Evolutionary conservation across 64 coral and sea anemone genomes (phyloP), one percentile per base, ranked within the genome.

Genomic region (Astreopora myriophthalma): DNA sequence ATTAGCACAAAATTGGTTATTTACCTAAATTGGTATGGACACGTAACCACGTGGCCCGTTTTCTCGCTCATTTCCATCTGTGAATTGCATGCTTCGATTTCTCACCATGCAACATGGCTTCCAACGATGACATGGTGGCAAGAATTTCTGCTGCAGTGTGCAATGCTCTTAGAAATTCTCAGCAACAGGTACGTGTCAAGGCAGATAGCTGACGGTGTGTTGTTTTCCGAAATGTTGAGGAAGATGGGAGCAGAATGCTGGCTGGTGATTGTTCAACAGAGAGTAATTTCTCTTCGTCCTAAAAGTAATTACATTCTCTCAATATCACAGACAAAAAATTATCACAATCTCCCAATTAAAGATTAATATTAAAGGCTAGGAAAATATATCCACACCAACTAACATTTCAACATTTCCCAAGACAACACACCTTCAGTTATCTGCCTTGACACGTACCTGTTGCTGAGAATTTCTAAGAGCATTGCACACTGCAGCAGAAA

Each of bases 201-300:
- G 57, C 57, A 19, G 20, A 61, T 61, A 46, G 42, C 19, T 61
- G 20, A 61, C 20, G 57, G 57, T 61, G 10, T 61, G 3, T 22
- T 61, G 57, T 61, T 22, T 61, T 61, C 42, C 11, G 42, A 46
- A 46, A 46, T 46, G 42, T 61, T 13, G 57, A 74, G 71, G 71
- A 74, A 42, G 71, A 74, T 44, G 34, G 71, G 1, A 74, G 17
- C 19, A 40, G 71, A 39, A 74, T n/a, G 34, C 71, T 74, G 71
- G 71, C 71, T 40, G 71, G 34, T 74, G 71, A 74, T 39, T 39
- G 34, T n/a, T 74, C 34, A 38, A 20, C 71, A 74, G 71, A 74
- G 40, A 74, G 71, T 39, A 74, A 42, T 37, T 73, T 35, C 10
- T 37, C 32, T 38, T 73, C 70, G 13, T 73, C 70, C 70, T 73